phyloP scores from a whole-genome alignment of 2,888 invertebrate genomes.

The Agyllia agylla region DNA sequence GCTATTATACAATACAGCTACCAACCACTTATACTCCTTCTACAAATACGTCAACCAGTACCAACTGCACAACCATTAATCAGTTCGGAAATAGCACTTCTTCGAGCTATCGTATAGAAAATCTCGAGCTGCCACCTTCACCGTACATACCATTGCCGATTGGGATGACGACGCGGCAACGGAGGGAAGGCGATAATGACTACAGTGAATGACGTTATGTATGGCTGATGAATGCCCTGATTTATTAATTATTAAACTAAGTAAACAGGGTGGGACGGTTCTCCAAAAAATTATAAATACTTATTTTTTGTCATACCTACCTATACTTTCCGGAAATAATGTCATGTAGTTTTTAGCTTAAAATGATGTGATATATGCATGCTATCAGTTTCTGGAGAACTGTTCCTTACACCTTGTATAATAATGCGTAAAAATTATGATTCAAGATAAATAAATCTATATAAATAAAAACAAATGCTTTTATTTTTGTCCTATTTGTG shows the following conservation, averaged over 20 bases:
- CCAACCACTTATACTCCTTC: conserved; percentile 9
- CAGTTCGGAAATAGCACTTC: conserved; percentile 6
- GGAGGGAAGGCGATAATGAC: too few species aligned
- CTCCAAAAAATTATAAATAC: conserved; percentile 9
- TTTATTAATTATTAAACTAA: conserved; percentile 9
- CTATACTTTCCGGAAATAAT: conserved; percentile 6
- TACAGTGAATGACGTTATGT: not conserved
- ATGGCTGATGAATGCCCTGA: conserved; percentile 9
- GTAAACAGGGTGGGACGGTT: conserved; percentile 9
- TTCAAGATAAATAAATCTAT: conserved; percentile 5
- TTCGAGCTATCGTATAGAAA: not conserved
- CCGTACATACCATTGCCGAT: too few species aligned
- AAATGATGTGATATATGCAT: conserved; percentile 10
- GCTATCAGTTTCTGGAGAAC: conserved; percentile 7
- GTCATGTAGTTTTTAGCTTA: conserved; percentile 12
- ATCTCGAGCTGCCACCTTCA: too few species aligned
- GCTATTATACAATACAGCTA: conserved; percentile 6
- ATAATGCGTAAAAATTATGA: conserved; percentile 10
- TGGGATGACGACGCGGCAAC: too few species aligned
- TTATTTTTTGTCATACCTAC: conserved; percentile 1
- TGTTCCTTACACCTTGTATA: conserved; percentile 7
- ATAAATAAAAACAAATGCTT: conserved; percentile 9
- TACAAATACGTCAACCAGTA: conserved; percentile 9
- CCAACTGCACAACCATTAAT: conserved; percentile 9
- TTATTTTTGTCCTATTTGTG: conserved; percentile 4